These are phyloP conservation scores for Sinopyrophorus schimmeli DNA, from an alignment of 2,888 invertebrate species.

Conservation along the genomic window DNA sequence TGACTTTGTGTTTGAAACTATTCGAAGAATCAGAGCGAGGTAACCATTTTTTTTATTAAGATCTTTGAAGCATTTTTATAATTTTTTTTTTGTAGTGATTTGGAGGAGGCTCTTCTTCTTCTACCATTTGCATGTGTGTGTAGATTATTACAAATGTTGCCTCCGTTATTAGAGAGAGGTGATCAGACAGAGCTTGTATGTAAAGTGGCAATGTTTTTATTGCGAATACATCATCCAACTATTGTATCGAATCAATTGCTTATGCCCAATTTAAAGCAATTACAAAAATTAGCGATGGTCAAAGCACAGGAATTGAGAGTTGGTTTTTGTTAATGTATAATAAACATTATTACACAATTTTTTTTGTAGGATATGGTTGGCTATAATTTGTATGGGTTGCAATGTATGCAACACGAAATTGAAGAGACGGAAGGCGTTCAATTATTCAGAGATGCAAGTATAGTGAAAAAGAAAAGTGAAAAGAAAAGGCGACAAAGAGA, in stretches of 20 bases:
- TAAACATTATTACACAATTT: constrained; percentile 8
- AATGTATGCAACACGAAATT: constrained; percentile 72
- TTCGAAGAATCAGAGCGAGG: constrained; percentile 82
- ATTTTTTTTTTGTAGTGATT: constrained; percentile 67
- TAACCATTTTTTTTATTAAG: constrained; percentile 46
- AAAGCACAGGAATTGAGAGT: constrained; percentile 67
- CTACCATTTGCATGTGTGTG: constrained; percentile 83
- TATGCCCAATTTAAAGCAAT: constrained; percentile 66
- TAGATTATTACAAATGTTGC: constrained; percentile 74
- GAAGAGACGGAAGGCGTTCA: constrained; percentile 76
- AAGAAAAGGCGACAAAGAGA: constrained; percentile 65
- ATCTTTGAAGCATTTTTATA: not conserved
- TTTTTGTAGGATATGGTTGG: constrained; percentile 76
- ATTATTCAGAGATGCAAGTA: constrained; percentile 76
- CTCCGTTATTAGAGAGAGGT: constrained; percentile 67
- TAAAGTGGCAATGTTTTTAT: constrained; percentile 75
- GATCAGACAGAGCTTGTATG: constrained; percentile 77
- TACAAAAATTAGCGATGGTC: constrained; percentile 61
- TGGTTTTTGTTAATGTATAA: constrained; percentile 42
- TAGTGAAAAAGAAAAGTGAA: constrained; percentile 64
- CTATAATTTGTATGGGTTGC: constrained; percentile 81
- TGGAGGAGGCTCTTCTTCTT: constrained; percentile 86
- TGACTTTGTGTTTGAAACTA: constrained; percentile 79
- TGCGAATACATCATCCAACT: constrained; percentile 77
- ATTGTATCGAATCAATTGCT: constrained; percentile 73